A percentile compares a stretch with the other conserved stretches of the same genome.
Evolutionary conservation across 1,140 invertebrate genomes (phyloP).

Genomic region (Grapholita molesta): DNA sequence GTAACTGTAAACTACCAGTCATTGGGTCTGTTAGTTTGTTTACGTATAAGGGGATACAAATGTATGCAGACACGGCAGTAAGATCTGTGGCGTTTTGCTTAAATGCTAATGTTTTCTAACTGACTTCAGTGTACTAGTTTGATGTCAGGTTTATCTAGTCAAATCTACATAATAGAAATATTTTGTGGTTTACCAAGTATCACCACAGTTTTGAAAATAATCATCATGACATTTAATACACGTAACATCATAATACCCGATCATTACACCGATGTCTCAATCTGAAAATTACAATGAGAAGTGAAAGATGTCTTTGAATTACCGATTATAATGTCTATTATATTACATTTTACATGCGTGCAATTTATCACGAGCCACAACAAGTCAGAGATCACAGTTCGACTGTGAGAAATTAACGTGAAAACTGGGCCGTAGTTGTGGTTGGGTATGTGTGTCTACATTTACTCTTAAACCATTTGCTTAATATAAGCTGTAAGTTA

Average conservation of each 20-base stretch:
- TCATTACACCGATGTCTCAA: neutral
- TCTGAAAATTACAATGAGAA: neutral
- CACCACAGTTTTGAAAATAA: too few species aligned
- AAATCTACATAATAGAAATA: neutral
- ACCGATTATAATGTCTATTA: neutral
- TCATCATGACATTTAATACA: neutral
- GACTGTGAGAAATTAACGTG: constrained; percentile 18
- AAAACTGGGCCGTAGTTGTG: constrained; percentile 18
- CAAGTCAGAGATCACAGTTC: constrained; percentile 21
- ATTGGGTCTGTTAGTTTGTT: constrained; percentile 10
- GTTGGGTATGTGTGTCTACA: neutral
- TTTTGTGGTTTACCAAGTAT: too few species aligned
- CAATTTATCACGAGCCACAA: neutral
- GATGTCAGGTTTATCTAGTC: neutral
- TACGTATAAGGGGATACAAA: constrained; percentile 10
- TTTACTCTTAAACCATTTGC: constrained; percentile 13
- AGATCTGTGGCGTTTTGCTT: constrained; percentile 9
- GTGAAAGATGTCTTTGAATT: neutral
- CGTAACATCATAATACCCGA: neutral
- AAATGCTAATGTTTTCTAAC: constrained; percentile 9
- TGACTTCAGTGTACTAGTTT: neutral
- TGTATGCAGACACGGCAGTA: constrained; percentile 1
- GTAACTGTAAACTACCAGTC: constrained; percentile 26
- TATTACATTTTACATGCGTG: neutral
- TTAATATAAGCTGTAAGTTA: constrained; percentile 3